Evolutionary conservation across 1,140 invertebrate genomes (phyloP).

Genomic region (silkworm (Bombyx mori)): ASM3026992v2 NC_085123.1:9470001-9470500

Average conservation of each 20-base stretch:
- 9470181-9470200: slow-evolving; percentile 10
- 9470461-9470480: too few relatives aligned
- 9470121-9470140: slow-evolving; percentile 37
- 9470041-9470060: slow-evolving; percentile 35
- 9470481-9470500: too few relatives aligned
- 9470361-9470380: too few relatives aligned
- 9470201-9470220: background rate
- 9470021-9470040: slow-evolving; percentile 31
- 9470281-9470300: background rate
- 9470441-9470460: too few relatives aligned
- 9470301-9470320: too few relatives aligned
- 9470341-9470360: too few relatives aligned
- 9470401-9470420: too few relatives aligned
- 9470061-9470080: slow-evolving; percentile 39
- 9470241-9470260: background rate
- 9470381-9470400: too few relatives aligned
- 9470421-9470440: too few relatives aligned
- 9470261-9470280: background rate
- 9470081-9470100: slow-evolving; percentile 25
- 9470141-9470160: slow-evolving; percentile 30
- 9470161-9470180: slow-evolving; percentile 35
- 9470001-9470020: slow-evolving; percentile 20
- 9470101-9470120: slow-evolving; percentile 35
- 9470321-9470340: too few relatives aligned
- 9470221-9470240: background rate